phyloP scores from a whole-genome alignment of 2,113 vertebrate genomes.

The Piaya cayana region DNA sequence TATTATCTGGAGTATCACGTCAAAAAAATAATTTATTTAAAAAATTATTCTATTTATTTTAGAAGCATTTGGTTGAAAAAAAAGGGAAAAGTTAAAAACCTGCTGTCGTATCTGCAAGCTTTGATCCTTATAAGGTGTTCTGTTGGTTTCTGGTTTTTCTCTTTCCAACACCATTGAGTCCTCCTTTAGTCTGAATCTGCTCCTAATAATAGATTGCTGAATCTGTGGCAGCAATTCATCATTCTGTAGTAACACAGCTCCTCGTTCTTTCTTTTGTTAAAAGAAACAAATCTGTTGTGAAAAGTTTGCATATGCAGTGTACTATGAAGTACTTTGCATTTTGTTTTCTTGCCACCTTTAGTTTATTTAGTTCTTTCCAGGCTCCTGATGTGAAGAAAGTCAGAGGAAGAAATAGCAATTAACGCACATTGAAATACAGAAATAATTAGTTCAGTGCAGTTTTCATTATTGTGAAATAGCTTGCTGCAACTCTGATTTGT shows the following conservation, averaged over 20 bases:
- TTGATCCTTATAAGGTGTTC: not conserved
- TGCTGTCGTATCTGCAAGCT: not conserved
- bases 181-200: not conserved
- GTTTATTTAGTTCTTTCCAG: not conserved
- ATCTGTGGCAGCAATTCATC: not conserved
- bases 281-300: not conserved
- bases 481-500: not conserved
- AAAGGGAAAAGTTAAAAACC: not conserved
- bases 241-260: fast-evolving
- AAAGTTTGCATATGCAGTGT: not conserved
- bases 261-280: not conserved
- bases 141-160: not conserved
- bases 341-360: not conserved
- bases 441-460: not conserved
- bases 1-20: not conserved
- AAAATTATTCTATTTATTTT: not conserved
- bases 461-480: not conserved
- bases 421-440: not conserved
- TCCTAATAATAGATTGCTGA: not conserved
- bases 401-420: not conserved
- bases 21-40: not conserved
- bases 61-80: not conserved
- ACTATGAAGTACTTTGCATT: not conserved
- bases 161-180: not conserved
- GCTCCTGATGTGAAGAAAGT: not conserved